Base-by-base conservation (phyloP, 2,888 invertebrate species). In the Rutpela maculata region DNA sequence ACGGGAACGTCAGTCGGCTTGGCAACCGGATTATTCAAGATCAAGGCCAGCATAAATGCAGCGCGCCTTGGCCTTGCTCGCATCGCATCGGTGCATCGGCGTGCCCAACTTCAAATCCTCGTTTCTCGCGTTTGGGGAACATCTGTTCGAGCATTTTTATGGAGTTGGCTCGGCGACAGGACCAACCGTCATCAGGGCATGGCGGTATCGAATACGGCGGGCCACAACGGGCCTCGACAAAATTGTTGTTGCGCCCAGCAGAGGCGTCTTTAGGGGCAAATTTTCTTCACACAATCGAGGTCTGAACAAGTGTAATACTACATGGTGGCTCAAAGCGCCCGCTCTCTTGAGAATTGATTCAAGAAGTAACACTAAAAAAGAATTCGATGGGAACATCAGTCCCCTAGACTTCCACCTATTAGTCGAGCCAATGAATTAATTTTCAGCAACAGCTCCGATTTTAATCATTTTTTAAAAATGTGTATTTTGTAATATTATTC, bases 21-120 rank as follows among this genome's bases (percentile, higher is more conserved):
- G 85, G 86, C 86, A 87, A 87, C 86, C 83, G 83, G 84, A 85
- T 86, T 84, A 82, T 86, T 87, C 86, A 87, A 86, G 87, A 87
- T 87, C 87, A 87, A 87, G 87, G 87, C 78, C 82, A 81, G 71
- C 43, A 74, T 70, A 80, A 81, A 83, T 82, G 80, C 79, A 81
- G 70, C 78, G 62, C 55, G 65, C 72, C 76, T 76, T 77, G 76
- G 76, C 80, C 77, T 35, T 79, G 77, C 81, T 75, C 65, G 66
- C 56, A 71, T 31, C 74, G 77, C 78, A 78, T 75, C 67, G 63
- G 22, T 73, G 73, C 68, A 55, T 59, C 70, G 43, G n/a, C 50
- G 22, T 68, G 43, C 43, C 62, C 43, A 35, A 26, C 35, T 62
- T 60, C 43, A 62, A 63, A 57, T 56, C 66, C 43, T 43, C 19